Base-by-base conservation (phyloP, 2,113 vertebrate species). In the Polypterus senegalus region DNA sequence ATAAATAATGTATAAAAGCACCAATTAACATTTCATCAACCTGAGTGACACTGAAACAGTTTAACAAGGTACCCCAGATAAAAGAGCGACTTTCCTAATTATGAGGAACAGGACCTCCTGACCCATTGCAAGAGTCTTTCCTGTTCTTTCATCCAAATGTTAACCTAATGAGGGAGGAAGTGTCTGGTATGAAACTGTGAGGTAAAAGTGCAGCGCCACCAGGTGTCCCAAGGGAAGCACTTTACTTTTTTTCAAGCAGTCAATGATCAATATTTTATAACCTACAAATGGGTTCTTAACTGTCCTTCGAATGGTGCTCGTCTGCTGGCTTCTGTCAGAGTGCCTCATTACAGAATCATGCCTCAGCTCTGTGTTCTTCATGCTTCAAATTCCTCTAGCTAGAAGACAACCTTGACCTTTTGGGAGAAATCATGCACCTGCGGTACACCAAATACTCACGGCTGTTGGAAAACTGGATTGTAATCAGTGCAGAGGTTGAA, bases 1-100 rank as follows among this genome's bases (percentile, higher is more conserved):
- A 88, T 90, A 77, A 87, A 90, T 89, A 88, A 90, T 90, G 77
- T 75, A 90, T 90, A 86, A 88, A 86, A 86, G 81, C 85, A 84
- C 83, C 85, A 87, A 86, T 89, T 88, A 89, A 57, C 56, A 66
- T 58, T 66, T 61, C 53, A 65, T 49, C 43, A 57, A 88, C 86
- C 83, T 76, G 75, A 79, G 84, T 87, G 86, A 88, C 84, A 88
- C 81, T 78, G 87, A 84, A 86, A 88, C 83, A 86, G 84, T 86
- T 80, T 81, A 88, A 82, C 84, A 87, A 83, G 84, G 80, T 79
- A 82, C 80, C 74, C 81, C 81, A 84, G 83, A 88, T 86, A 86
- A 87, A 88, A 86, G 82, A 81, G 83, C 74, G 73, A 80, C 82
- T 84, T 86, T 82, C 83, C 84, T 88, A 86, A 90, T 90, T 88